A percentile compares a stretch with the other conserved stretches of the same genome.
These are phyloP conservation scores for Cochlearius cochlearius DNA, from an alignment of 2,113 vertebrate species.

Conservation along the genomic window DNA sequence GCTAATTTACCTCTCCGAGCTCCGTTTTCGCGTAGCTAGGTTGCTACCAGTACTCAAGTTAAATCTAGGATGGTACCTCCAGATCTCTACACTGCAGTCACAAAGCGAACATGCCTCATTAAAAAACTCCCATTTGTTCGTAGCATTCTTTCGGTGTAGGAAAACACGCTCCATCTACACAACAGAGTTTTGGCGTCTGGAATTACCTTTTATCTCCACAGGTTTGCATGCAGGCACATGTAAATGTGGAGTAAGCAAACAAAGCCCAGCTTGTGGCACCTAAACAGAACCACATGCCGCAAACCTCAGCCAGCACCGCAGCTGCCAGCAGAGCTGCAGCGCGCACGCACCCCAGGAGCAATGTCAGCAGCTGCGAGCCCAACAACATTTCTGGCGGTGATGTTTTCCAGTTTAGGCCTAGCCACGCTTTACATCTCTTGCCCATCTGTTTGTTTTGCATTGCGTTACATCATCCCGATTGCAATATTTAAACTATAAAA, in stretches of 20 bases:
- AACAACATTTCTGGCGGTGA: constrained; percentile 9
- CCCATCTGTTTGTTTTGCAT: constrained; percentile 57
- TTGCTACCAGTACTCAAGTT: background rate
- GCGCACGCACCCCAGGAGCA: background rate
- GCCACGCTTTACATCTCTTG: background rate
- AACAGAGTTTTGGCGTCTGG: background rate
- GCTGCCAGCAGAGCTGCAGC: constrained; percentile 6
- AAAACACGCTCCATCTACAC: background rate
- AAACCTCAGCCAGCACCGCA: background rate
- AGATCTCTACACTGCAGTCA: background rate
- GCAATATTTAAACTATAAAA: constrained; percentile 40
- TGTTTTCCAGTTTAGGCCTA: constrained; percentile 29
- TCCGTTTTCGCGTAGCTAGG: background rate
- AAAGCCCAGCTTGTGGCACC: constrained; percentile 54
- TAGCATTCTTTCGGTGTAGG: background rate
- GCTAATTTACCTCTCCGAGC: background rate
- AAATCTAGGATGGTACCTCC: background rate
- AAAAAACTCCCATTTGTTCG: background rate
- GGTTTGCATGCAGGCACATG: constrained; percentile 52
- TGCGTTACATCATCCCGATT: background rate
- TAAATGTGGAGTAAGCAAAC: constrained; percentile 32
- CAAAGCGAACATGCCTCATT: background rate
- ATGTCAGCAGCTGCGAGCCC: constrained; percentile 15
- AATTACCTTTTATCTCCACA: constrained; percentile 44
- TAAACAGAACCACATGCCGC: constrained; percentile 22